Percentiles rank a stretch among this genome's conserved stretches.
These are phyloP conservation scores for Cantharis rustica DNA, from an alignment of 2,888 invertebrate genomes.

Conservation along the genomic window DNA sequence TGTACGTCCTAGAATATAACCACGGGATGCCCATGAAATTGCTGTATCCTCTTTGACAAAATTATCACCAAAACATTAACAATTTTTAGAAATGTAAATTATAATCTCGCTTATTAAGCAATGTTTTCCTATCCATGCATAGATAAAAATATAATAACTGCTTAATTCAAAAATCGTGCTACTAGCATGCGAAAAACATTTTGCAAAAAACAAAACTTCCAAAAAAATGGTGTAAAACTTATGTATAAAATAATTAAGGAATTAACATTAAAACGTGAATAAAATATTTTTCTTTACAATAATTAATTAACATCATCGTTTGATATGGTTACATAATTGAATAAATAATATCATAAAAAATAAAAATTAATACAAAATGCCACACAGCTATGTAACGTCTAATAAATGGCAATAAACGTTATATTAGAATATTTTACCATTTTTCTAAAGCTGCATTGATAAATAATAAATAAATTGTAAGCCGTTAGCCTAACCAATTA, in stretches of 20 bases:
- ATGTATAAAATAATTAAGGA: neutral
- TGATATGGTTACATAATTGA: neutral
- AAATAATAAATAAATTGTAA: slow-evolving; percentile 5
- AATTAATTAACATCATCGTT: neutral
- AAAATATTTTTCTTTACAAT: neutral
- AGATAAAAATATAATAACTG: neutral
- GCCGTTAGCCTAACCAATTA: slow-evolving; percentile 8
- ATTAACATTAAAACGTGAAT: neutral
- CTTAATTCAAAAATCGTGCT: neutral
- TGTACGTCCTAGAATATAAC: neutral
- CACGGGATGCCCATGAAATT: neutral
- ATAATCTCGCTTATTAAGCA: neutral
- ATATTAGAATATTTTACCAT: slow-evolving; percentile 34
- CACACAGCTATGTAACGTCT: slow-evolving; percentile 2
- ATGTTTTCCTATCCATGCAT: neutral
- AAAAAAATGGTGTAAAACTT: neutral
- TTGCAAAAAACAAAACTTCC: neutral
- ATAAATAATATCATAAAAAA: neutral
- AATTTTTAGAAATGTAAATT: neutral
- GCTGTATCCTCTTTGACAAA: neutral
- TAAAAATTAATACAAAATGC: neutral
- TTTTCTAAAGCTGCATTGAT: slow-evolving; percentile 32
- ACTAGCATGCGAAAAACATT: neutral
- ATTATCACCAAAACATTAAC: neutral
- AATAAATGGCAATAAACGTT: slow-evolving; percentile 35